Base-by-base conservation (phyloP, 2,888 invertebrate species). In the Sceliomorpha sp. region DNA sequence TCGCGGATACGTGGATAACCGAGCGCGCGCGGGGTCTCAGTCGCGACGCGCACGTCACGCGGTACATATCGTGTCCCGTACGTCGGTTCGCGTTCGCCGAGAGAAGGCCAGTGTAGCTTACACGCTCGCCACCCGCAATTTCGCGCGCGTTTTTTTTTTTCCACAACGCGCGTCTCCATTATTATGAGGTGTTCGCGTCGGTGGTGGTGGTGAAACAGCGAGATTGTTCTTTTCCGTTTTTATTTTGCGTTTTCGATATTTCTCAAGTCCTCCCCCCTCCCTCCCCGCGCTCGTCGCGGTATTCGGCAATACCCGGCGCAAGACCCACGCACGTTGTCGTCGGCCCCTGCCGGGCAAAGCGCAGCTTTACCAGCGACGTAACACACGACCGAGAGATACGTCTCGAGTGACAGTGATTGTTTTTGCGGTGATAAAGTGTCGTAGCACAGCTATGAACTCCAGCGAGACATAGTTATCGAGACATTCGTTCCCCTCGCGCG, bases 21-120 rank as follows among this genome's bases (percentile, higher is more conserved):
- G 78, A 79, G 78, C 78, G 78, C 78, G 79, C 79, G 80, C 79
- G 83, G 77, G 80, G 84, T 84, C 76, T 87, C 89, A 88, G 83
- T 88, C 81, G 89, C 88, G 81, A 88, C 88, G 85, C 89, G 88
- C 84, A 84, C 85, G 82, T 83, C 88, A 86, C 86, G 84, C 88
- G 86, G 86, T 87, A 82, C 80, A 83, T 78, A 77, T 85, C 86
- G 86, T 82, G 58, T 53, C 20, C 34, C 58, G 58, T 56, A 45
- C 67, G 64, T 56, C 47, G 63, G 34, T 51, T 34, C 59, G 62
- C 60, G 47, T 45, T 32, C n/a, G n/a, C n/a, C n/a, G n/a, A n/a
- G 13, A 50, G 27, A 40, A 40, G 59, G 42, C 58, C 64, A 58
- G 58, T 51, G 37, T 37, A 20, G 20, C 5, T n/a, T n/a, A n/a